Percentiles rank a stretch among this genome's conserved stretches.
Evolutionary conservation across 2,888 invertebrate genomes (phyloP).

Genomic region (Nipponacmea schrenckii): DNA sequence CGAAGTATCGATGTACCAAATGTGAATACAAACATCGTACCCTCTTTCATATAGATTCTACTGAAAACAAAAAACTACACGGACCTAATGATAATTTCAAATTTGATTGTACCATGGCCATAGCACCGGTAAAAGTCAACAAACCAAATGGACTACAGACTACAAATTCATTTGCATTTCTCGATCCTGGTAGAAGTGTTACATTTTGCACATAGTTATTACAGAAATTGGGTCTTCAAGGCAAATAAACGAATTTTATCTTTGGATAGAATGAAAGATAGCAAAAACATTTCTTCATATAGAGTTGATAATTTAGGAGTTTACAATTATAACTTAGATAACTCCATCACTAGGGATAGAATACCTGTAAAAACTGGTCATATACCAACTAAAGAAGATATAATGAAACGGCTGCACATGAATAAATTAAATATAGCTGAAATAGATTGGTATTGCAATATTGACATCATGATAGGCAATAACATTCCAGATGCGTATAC

Average conservation of each 20-base stretch:
- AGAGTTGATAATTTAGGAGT: no score
- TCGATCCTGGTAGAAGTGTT: slow-evolving; percentile 18
- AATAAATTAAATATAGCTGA: no score
- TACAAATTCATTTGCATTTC: slow-evolving; percentile 17
- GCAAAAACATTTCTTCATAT: neutral
- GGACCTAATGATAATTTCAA: neutral
- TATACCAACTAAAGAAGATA: no score
- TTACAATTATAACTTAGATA: no score
- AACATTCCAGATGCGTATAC: no score
- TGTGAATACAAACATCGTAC: neutral
- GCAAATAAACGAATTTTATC: slow-evolving; percentile 7
- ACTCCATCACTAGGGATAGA: no score
- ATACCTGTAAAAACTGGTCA: no score
- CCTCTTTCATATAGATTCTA: neutral
- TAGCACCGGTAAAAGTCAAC: slow-evolving; percentile 17
- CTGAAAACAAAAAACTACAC: neutral
- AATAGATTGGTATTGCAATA: no score
- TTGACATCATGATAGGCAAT: no score
- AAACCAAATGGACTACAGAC: neutral
- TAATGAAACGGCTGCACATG: no score
- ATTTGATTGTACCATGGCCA: slow-evolving; percentile 16
- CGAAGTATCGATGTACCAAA: neutral
- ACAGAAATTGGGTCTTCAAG: neutral
- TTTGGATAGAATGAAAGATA: slow-evolving; percentile 13
- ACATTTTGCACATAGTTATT: slow-evolving; percentile 12